phyloP scores from a whole-genome alignment of 2,888 invertebrate species.

The Auanema sp. region DNA sequence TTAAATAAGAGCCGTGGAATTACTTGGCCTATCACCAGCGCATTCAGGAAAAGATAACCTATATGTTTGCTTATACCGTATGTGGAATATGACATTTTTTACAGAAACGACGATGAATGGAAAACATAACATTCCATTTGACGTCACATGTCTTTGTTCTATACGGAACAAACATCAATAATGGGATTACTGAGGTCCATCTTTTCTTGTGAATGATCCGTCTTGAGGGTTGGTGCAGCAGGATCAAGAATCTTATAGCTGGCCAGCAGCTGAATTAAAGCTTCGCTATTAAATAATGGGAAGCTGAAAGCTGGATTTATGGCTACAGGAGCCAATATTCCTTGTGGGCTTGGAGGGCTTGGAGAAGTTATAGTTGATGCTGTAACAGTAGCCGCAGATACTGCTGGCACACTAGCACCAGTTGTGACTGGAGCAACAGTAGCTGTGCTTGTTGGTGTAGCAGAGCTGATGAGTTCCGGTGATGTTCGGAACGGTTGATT shows the following conservation, averaged over 20 bases:
- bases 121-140: too few relatives aligned
- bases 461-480: constrained; percentile 23
- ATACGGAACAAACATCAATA: constrained; percentile 40
- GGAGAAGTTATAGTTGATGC: constrained; percentile 3
- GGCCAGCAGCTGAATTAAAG: constrained; percentile 28
- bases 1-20: too few relatives aligned
- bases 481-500: constrained; percentile 3
- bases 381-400: background rate
- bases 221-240: constrained; percentile 6
- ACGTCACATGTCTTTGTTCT: too few relatives aligned
- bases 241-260: constrained; percentile 29
- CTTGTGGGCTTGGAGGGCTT: constrained; percentile 10
- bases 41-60: too few relatives aligned
- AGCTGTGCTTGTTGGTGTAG: constrained; percentile 18
- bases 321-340: constrained; percentile 30
- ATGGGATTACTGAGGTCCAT: constrained; percentile 28
- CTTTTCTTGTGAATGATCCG: constrained; percentile 21
- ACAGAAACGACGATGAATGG: too few relatives aligned
- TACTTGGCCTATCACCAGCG: too few relatives aligned
- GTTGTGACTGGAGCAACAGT: constrained; percentile 12
- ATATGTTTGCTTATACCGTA: too few relatives aligned
- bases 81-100: too few relatives aligned
- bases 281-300: constrained; percentile 13
- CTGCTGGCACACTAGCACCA: background rate
- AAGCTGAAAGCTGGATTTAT: constrained; percentile 25